These are phyloP conservation scores for Capricornis sumatraensis DNA, from an alignment of 2,113 vertebrate genomes.

Conservation along the genomic window DNA sequence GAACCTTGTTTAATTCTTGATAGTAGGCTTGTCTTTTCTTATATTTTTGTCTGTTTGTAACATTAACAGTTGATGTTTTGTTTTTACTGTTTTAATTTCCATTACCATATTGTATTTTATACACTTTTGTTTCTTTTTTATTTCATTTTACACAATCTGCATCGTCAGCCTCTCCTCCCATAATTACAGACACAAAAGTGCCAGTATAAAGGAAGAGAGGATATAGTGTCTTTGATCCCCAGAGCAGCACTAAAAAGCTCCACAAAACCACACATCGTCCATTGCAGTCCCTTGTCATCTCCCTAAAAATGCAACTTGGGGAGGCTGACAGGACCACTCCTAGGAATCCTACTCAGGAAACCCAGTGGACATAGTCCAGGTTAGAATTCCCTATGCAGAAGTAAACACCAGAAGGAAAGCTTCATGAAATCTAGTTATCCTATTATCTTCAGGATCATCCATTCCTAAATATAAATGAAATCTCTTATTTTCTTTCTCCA, in stretches of 20 bases:
- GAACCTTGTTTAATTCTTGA: not conserved
- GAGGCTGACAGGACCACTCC: not conserved
- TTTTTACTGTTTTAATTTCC: not conserved
- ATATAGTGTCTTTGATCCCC: not conserved
- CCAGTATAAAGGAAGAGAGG: not conserved
- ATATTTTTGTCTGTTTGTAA: not conserved
- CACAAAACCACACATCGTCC: not conserved
- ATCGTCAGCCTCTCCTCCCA: not conserved
- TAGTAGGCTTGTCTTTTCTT: not conserved
- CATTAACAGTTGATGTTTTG: not conserved
- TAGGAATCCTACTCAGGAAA: not conserved
- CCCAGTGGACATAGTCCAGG: not conserved
- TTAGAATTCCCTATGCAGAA: not conserved
- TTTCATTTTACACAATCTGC: not conserved
- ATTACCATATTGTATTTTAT: not conserved
- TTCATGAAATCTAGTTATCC: not conserved
- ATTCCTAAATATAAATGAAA: slow-evolving; percentile 4
- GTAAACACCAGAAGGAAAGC: not conserved
- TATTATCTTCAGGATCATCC: not conserved
- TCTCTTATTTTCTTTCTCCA: not conserved
- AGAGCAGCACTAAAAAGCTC: not conserved
- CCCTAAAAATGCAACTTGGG: not conserved
- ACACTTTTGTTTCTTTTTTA: not conserved
- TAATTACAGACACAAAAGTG: not conserved
- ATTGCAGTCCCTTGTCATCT: not conserved